phyloP scores from a whole-genome alignment of 2,797 vertebrate species.

The Poeciliopsis presidionis region DNA sequence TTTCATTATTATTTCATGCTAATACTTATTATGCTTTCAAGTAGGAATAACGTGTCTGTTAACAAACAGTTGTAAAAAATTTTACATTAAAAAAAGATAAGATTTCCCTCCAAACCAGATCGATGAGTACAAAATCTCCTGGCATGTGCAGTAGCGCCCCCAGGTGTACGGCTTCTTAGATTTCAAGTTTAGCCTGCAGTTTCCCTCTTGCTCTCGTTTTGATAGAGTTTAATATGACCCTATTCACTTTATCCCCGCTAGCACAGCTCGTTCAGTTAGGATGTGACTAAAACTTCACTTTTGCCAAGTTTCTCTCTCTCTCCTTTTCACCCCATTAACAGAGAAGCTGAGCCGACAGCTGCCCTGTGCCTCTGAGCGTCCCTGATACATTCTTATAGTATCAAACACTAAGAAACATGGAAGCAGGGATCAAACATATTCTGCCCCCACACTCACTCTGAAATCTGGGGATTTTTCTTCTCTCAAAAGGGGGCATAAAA shows the following conservation, averaged over 20 bases:
- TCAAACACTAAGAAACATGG: slow-evolving; percentile 56
- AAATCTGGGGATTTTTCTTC: slow-evolving; percentile 64
- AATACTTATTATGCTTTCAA: not conserved
- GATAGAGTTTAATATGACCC: slow-evolving; percentile 39
- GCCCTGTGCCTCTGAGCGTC: slow-evolving; percentile 40
- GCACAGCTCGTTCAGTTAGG: slow-evolving; percentile 44
- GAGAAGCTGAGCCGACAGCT: slow-evolving; percentile 34
- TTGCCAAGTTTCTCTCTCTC: slow-evolving; percentile 23
- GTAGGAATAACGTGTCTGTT: not conserved
- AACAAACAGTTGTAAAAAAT: slow-evolving; percentile 20
- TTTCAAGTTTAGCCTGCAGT: slow-evolving; percentile 40
- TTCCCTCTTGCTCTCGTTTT: slow-evolving; percentile 30
- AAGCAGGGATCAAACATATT: slow-evolving; percentile 54
- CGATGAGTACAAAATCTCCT: slow-evolving; percentile 29
- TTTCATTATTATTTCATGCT: not conserved
- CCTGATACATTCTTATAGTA: slow-evolving; percentile 48
- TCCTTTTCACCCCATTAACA: slow-evolving; percentile 2
- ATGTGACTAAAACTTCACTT: slow-evolving; percentile 41
- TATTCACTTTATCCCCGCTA: slow-evolving; percentile 45
- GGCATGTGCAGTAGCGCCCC: slow-evolving; percentile 64
- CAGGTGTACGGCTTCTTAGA: slow-evolving; percentile 65
- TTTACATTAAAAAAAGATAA: slow-evolving; percentile 29
- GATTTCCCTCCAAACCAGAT: slow-evolving; percentile 6
- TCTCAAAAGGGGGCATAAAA: slow-evolving; percentile 46
- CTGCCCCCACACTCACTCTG: slow-evolving; percentile 33